Conservation (phyloP, 1,140 invertebrate genomes). For the Tetramorium parvispinum region DNA sequence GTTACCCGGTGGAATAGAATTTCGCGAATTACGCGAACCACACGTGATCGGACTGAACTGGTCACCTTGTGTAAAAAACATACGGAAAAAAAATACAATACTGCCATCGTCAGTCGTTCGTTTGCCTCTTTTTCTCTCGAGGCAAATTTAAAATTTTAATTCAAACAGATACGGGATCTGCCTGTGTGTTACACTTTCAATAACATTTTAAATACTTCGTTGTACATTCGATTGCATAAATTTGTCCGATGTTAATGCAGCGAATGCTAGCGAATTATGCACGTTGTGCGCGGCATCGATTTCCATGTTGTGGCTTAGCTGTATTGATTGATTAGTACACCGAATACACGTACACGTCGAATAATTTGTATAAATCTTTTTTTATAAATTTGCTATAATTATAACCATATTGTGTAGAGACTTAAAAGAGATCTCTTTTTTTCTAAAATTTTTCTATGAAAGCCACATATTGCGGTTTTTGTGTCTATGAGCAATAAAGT, state of each 20-base stretch:
- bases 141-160: conserved; percentile 35
- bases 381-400: background rate
- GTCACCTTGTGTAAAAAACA: background rate
- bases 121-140: background rate
- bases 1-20: background rate
- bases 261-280: background rate
- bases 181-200: conserved; percentile 15
- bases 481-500: background rate
- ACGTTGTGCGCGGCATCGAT: background rate
- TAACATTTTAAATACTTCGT: conserved; percentile 39
- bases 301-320: background rate
- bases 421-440: background rate
- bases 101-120: background rate
- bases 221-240: conserved; percentile 10
- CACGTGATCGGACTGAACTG: conserved; percentile 24
- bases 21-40: conserved; percentile 4
- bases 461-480: background rate
- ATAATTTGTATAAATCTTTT: background rate
- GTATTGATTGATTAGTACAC: background rate
- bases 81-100: background rate
- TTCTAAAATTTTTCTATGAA: background rate
- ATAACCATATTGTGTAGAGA: background rate
- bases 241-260: background rate
- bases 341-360: background rate
- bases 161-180: background rate